Conservation (phyloP, 2,797 vertebrate species). For the Chiloscyllium punctatum region DNA sequence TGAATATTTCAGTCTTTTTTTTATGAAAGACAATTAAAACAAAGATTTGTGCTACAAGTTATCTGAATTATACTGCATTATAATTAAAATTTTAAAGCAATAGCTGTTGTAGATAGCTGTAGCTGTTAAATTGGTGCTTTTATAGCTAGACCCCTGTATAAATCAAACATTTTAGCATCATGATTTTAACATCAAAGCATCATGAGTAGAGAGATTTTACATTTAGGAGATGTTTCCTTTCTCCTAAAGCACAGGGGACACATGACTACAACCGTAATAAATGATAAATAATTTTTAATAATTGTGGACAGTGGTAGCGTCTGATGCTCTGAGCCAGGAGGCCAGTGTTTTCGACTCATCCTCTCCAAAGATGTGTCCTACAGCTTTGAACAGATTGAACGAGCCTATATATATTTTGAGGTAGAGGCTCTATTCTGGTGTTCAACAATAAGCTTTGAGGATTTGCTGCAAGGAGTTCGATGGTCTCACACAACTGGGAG, state of each 20-base stretch:
- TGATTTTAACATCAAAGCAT: not conserved
- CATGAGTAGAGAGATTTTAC: not conserved
- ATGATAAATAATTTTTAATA: conserved; percentile 12
- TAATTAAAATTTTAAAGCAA: conserved; percentile 26
- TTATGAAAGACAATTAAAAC: conserved; percentile 72
- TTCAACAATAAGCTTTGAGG: not conserved
- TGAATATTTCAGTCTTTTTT: conserved; percentile 68
- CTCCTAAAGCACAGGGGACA: not conserved
- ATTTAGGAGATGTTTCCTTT: conserved; percentile 1
- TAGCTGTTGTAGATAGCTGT: not conserved
- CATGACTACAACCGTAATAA: conserved; percentile 22
- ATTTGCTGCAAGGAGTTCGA: not conserved
- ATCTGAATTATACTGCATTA: conserved; percentile 21
- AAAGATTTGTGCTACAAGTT: conserved; percentile 31
- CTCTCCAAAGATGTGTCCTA: too few species aligned
- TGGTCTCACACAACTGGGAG: not conserved
- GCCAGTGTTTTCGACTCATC: too few species aligned
- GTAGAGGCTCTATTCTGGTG: too few species aligned
- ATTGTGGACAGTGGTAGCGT: too few species aligned
- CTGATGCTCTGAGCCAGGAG: too few species aligned
- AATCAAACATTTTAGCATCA: not conserved
- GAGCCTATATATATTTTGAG: too few species aligned
- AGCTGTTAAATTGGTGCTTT: conserved; percentile 29
- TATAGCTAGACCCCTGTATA: conserved; percentile 30
- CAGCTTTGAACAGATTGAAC: too few species aligned